Percentiles rank a stretch among this genome's conserved stretches.
phyloP scores from a whole-genome alignment of 1,140 invertebrate genomes.

The Probaryconus sp. region DNA sequence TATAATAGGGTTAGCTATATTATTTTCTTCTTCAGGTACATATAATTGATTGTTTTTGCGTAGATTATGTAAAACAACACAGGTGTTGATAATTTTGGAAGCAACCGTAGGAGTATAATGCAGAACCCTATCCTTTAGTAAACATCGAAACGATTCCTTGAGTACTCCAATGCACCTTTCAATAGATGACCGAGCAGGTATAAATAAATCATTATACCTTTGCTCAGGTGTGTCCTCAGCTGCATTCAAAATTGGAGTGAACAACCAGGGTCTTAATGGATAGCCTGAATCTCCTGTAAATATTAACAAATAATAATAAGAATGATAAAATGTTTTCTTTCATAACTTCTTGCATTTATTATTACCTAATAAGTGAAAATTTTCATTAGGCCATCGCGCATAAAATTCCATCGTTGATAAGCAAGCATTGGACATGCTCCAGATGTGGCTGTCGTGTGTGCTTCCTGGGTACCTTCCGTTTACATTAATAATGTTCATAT shows the following conservation, averaged over 20 bases:
- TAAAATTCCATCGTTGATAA: no score
- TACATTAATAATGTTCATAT: no score
- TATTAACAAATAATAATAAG: no score
- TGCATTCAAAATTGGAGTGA: slow-evolving; percentile 66
- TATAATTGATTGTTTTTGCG: no score
- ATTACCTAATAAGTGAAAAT: slow-evolving; percentile 13
- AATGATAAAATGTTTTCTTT: no score
- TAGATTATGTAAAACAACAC: slow-evolving; percentile 63
- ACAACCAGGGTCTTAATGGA: slow-evolving; percentile 67
- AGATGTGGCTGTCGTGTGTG: no score
- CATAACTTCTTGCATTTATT: not conserved
- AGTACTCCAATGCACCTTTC: slow-evolving; percentile 70
- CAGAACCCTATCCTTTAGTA: slow-evolving; percentile 65
- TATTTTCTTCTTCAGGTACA: no score
- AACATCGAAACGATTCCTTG: slow-evolving; percentile 70
- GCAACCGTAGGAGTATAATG: slow-evolving; percentile 69
- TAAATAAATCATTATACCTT: slow-evolving; percentile 61
- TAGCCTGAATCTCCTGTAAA: slow-evolving; percentile 68
- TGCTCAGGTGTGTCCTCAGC: slow-evolving; percentile 46
- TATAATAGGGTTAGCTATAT: no score
- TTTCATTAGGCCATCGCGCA: not conserved
- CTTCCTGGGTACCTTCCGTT: no score
- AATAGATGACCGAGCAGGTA: slow-evolving; percentile 58
- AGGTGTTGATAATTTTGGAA: slow-evolving; percentile 71
- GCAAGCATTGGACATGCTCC: no score